Conservation (phyloP, 2,888 invertebrate species). For the Hirtodrosophila histrioides region DNA sequence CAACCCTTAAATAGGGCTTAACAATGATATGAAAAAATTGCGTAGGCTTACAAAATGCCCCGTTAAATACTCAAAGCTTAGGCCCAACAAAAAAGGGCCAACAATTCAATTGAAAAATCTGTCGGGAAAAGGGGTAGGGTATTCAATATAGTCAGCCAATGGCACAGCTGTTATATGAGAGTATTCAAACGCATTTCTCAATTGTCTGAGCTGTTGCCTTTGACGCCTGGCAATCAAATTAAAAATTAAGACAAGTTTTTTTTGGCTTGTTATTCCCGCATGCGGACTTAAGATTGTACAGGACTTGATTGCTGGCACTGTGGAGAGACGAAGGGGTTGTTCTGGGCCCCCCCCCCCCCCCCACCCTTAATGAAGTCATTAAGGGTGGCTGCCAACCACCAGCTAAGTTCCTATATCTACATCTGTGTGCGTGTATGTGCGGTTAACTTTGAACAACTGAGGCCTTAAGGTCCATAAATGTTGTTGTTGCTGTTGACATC, state of each 20-base stretch:
- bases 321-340: conserved; percentile 40
- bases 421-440: conserved; percentile 32
- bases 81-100: conserved; percentile 40
- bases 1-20: conserved; percentile 36
- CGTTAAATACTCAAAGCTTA: conserved; percentile 40
- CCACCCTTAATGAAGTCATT: conserved; percentile 71
- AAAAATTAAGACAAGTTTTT: conserved; percentile 50
- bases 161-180: conserved; percentile 59
- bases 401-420: conserved; percentile 18
- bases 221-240: conserved; percentile 66
- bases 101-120: conserved; percentile 44
- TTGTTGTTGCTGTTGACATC: conserved; percentile 26
- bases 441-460: conserved; percentile 68
- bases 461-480: conserved; percentile 61
- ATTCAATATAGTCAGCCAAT: conserved; percentile 31
- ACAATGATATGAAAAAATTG: conserved; percentile 57
- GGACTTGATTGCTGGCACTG: conserved; percentile 56
- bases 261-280: conserved; percentile 14
- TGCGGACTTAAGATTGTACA: conserved; percentile 41
- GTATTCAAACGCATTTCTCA: conserved; percentile 54
- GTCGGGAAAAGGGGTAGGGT: conserved; percentile 21
- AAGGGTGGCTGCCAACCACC: conserved; percentile 57
- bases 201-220: conserved; percentile 72
- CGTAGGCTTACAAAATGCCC: conserved; percentile 46
- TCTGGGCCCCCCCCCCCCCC: conserved; percentile 2